phyloP scores from a whole-genome alignment of 2,888 invertebrate genomes.

The Thelaira solivaga region DNA sequence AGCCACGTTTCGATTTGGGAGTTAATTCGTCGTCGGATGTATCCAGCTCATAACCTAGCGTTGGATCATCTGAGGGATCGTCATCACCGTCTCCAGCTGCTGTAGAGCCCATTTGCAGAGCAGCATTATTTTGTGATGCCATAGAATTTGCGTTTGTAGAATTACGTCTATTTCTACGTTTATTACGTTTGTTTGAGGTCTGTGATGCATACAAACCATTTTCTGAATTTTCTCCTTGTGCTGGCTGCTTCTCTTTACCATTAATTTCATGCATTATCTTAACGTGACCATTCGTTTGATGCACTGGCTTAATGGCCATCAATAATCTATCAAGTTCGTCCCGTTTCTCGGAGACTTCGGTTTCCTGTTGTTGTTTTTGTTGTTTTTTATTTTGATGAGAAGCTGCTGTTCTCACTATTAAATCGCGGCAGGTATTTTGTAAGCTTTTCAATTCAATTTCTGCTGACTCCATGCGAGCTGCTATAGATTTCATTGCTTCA shows the following conservation, averaged over 20 bases:
- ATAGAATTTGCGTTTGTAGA: conserved; percentile 18
- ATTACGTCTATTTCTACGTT: conserved; percentile 63
- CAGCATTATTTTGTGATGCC: conserved; percentile 12
- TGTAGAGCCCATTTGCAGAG: conserved; percentile 52
- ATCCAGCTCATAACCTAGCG: conserved; percentile 67
- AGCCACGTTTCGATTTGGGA: conserved; percentile 70
- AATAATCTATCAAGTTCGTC: conserved; percentile 34
- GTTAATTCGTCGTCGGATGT: conserved; percentile 64
- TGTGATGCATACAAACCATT: conserved; percentile 27
- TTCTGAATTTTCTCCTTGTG: conserved; percentile 15
- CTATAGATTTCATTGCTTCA: conserved; percentile 81
- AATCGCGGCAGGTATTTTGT: conserved; percentile 82
- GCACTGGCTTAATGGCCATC: neutral
- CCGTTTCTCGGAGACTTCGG: conserved; percentile 46
- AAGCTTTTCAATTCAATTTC: conserved; percentile 83
- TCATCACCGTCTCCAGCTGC: conserved; percentile 65
- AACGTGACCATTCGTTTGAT: conserved; percentile 49
- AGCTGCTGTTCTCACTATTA: conserved; percentile 77
- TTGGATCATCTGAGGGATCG: conserved; percentile 71
- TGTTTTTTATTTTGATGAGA: conserved; percentile 73
- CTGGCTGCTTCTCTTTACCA: conserved; percentile 34
- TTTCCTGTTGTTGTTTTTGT: conserved; percentile 63
- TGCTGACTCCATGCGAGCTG: conserved; percentile 82
- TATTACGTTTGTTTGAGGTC: conserved; percentile 54
- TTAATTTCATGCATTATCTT: conserved; percentile 39